Conservation (phyloP, 2,888 invertebrate genomes). For the Galerucella calmariensis region DNA sequence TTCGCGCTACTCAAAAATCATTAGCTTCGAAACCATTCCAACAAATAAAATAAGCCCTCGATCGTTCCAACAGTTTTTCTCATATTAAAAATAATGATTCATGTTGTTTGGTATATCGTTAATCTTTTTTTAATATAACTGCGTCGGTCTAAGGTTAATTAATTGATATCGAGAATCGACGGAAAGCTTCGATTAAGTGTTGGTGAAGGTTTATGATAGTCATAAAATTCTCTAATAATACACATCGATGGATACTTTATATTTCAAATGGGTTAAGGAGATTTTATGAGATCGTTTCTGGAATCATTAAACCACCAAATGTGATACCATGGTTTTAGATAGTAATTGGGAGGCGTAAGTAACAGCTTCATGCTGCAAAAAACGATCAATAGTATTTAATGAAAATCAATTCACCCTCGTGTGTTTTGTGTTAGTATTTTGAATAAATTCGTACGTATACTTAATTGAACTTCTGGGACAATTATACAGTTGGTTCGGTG, state of each 20-base stretch:
- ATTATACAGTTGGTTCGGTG: too few species aligned
- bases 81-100: not conserved
- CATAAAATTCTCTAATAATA: constrained; percentile 40
- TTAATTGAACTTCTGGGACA: too few species aligned
- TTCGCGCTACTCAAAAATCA: not conserved
- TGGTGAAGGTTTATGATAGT: constrained; percentile 36
- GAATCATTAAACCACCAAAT: constrained; percentile 3
- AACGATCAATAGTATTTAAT: not conserved
- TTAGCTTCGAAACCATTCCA: not conserved
- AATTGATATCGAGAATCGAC: constrained; percentile 38
- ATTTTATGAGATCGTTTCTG: not conserved
- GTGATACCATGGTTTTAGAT: not conserved
- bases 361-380: not conserved
- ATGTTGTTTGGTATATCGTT: not conserved
- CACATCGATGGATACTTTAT: constrained; percentile 4
- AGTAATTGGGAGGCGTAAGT: too few species aligned
- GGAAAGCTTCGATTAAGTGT: constrained; percentile 35
- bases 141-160: constrained; percentile 30
- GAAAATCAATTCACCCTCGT: too few species aligned
- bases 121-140: constrained; percentile 22
- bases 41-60: not conserved
- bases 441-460: too few species aligned
- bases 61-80: not conserved
- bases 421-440: too few species aligned
- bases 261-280: not conserved